These are phyloP conservation scores for Contarinia nasturtii DNA, from an alignment of 1,140 invertebrate genomes.

Conservation along the genomic window DNA sequence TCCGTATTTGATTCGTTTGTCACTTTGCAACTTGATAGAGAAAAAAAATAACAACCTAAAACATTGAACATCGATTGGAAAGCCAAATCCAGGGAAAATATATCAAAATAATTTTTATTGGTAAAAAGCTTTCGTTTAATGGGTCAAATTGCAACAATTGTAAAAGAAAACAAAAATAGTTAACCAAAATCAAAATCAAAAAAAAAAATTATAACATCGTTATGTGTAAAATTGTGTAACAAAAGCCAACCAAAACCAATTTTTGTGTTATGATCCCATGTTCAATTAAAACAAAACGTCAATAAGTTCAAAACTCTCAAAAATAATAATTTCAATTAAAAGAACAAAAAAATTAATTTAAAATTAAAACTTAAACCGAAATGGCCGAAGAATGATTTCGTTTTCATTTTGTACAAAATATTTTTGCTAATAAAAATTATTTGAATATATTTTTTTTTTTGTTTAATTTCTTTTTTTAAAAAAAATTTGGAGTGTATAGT, in stretches of 20 bases:
- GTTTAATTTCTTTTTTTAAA: background rate
- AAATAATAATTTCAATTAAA: background rate
- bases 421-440: background rate
- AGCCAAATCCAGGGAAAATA: no score
- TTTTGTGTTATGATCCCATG: background rate
- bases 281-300: background rate
- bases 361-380: background rate
- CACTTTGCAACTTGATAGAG: no score
- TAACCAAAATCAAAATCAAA: no score
- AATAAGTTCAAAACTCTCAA: background rate
- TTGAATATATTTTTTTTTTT: background rate
- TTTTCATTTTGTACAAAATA: background rate
- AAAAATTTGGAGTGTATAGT: background rate
- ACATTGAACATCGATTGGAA: no score
- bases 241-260: background rate
- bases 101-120: background rate
- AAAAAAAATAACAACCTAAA: no score
- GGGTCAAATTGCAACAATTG: background rate
- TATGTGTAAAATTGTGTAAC: background rate
- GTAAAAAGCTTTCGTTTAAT: background rate
- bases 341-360: background rate
- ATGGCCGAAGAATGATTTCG: conserved; percentile 3
- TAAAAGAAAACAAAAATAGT: no score
- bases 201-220: no score
- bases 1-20: background rate